Conservation (phyloP, 2,888 invertebrate species). For the Catocala fraxini region DNA sequence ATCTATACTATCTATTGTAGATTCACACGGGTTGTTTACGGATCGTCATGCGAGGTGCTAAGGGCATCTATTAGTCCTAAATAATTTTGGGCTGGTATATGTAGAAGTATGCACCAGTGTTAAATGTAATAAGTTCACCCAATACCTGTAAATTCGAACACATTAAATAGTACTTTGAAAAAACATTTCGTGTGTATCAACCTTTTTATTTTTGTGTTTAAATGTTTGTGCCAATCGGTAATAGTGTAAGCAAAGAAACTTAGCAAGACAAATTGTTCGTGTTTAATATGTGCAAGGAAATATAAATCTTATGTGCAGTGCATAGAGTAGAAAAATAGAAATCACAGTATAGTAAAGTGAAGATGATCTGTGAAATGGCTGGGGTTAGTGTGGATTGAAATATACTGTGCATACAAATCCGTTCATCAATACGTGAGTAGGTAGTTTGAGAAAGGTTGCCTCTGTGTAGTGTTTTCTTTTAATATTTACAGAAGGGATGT, state of each 20-base stretch:
- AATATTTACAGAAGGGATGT: constrained; percentile 56
- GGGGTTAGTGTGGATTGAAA: constrained; percentile 51
- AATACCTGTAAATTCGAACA: constrained; percentile 59
- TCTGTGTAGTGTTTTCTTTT: constrained; percentile 46
- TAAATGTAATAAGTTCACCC: constrained; percentile 55
- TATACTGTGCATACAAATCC: constrained; percentile 62
- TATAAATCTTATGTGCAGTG: constrained; percentile 84
- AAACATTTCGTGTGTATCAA: constrained; percentile 53
- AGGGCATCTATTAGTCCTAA: constrained; percentile 68
- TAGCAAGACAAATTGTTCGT: constrained; percentile 72
- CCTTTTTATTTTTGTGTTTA: constrained; percentile 55
- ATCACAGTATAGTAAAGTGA: constrained; percentile 62
- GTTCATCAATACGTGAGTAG: constrained; percentile 51
- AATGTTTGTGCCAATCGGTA: constrained; percentile 71
- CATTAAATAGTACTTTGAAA: constrained; percentile 46
- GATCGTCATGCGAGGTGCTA: constrained; percentile 77
- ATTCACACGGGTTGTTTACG: constrained; percentile 64
- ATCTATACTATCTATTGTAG: constrained; percentile 55
- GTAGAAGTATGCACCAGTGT: constrained; percentile 87
- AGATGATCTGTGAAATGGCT: constrained; percentile 72
- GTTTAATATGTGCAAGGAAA: constrained; percentile 79
- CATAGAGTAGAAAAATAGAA: constrained; percentile 79
- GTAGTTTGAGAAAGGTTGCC: constrained; percentile 36
- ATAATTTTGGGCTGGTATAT: constrained; percentile 83
- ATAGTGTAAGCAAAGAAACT: constrained; percentile 71